Evolutionary conservation across 1,140 invertebrate genomes (phyloP).

Genomic region (Oncopodura yosiiana): DNA sequence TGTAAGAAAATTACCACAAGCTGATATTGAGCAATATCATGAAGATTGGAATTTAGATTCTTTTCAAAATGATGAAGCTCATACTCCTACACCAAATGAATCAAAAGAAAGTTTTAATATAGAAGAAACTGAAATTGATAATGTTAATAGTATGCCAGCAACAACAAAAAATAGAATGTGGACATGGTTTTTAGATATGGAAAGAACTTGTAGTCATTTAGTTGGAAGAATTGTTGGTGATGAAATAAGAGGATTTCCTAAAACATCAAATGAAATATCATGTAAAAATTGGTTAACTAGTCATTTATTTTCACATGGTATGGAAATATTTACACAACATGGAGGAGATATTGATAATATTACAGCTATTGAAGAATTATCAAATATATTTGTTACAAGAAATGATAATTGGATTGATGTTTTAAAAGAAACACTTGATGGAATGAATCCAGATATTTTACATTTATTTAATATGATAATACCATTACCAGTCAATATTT

Average conservation of each 20-base stretch:
- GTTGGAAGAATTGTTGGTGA: slow-evolving; percentile 52
- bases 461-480: slow-evolving; percentile 25
- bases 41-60: slow-evolving; percentile 37
- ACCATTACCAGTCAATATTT: slow-evolving; percentile 13
- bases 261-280: slow-evolving; percentile 43
- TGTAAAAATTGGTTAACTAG: slow-evolving; percentile 46
- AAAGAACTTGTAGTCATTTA: slow-evolving; percentile 50
- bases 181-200: slow-evolving; percentile 54
- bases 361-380: slow-evolving; percentile 7
- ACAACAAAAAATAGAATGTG: slow-evolving; percentile 37
- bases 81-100: slow-evolving; percentile 11
- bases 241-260: slow-evolving; percentile 46
- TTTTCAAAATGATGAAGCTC: neutral
- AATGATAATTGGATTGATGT: slow-evolving; percentile 22
- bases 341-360: neutral
- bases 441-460: neutral
- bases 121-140: too few species aligned
- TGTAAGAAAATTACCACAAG: slow-evolving; percentile 46
- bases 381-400: slow-evolving; percentile 6
- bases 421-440: slow-evolving; percentile 9
- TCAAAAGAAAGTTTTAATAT: neutral
- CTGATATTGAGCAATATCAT: slow-evolving; percentile 39
- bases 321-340: slow-evolving; percentile 38
- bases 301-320: slow-evolving; percentile 48
- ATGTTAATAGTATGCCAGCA: neutral